A percentile compares a stretch with the other conserved stretches of the same genome.
Conservation (phyloP, 1,140 invertebrate genomes). For the Sweltsa coloradensis region DNA sequence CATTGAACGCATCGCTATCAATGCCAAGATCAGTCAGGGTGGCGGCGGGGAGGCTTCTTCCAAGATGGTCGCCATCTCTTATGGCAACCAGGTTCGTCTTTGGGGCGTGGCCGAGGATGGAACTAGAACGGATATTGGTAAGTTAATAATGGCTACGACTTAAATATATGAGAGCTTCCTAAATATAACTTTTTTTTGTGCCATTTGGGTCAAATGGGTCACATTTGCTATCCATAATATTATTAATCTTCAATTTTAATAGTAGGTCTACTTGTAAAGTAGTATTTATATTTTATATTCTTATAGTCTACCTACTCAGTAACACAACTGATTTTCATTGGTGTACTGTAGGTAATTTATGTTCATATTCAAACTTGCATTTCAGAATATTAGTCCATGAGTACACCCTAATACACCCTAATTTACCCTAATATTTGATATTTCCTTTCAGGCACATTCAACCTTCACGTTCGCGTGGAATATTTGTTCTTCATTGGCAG, state of each 20-base stretch:
- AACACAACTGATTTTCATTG: too few species aligned
- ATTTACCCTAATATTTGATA: too few species aligned
- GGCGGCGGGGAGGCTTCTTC: conserved; percentile 35
- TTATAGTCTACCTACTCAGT: too few species aligned
- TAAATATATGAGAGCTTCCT: too few species aligned
- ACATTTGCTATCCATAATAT: not conserved
- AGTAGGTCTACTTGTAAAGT: not conserved
- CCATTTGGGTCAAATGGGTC: too few species aligned
- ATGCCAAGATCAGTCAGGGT: conserved; percentile 73
- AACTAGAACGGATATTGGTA: conserved; percentile 62
- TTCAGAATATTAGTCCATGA: too few species aligned
- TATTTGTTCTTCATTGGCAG: conserved; percentile 96
- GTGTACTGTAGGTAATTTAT: too few species aligned
- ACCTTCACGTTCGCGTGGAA: conserved; percentile 83
- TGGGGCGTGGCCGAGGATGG: conserved; percentile 83
- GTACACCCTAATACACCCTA: too few species aligned
- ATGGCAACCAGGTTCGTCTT: conserved; percentile 68
- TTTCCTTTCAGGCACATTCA: conserved; percentile 58
- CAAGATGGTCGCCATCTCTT: conserved; percentile 85
- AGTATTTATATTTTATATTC: not conserved
- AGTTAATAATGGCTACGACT: conserved; percentile 7
- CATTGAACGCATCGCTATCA: conserved; percentile 87
- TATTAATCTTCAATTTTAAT: not conserved
- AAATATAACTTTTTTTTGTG: too few species aligned
- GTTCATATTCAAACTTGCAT: too few species aligned